Percentiles rank a stretch among this genome's conserved stretches.
These are phyloP conservation scores for Eudemis profundana DNA, from an alignment of 2,888 invertebrate genomes.

Conservation along the genomic window DNA sequence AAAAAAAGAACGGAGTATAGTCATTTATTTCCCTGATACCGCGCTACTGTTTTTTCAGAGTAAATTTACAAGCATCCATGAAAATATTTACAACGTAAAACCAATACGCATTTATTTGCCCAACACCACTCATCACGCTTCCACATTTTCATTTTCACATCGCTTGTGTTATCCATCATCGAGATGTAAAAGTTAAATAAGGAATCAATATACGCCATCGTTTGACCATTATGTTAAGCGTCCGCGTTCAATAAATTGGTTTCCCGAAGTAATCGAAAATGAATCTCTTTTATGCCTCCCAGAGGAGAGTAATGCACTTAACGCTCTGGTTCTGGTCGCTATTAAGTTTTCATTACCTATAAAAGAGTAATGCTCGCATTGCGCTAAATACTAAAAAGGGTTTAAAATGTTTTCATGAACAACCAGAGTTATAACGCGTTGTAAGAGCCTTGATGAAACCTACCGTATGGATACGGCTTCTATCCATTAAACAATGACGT, in stretches of 20 bases:
- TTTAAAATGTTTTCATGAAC: background rate
- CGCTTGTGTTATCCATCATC: background rate
- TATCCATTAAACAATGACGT: too few relatives aligned
- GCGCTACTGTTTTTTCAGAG: background rate
- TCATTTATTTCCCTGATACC: too few relatives aligned
- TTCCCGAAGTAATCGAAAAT: conserved; percentile 33
- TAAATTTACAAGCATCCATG: background rate
- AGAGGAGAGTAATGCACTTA: conserved; percentile 29
- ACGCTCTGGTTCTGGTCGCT: conserved; percentile 28
- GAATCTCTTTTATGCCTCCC: conserved; percentile 26
- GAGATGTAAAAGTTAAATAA: conserved; percentile 3
- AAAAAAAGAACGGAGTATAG: too few relatives aligned
- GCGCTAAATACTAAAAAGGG: conserved; percentile 10
- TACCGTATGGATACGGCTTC: too few relatives aligned
- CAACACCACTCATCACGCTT: background rate
- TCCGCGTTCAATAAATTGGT: conserved; percentile 13
- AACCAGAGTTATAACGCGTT: background rate
- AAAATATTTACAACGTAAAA: background rate
- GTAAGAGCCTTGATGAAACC: too few relatives aligned
- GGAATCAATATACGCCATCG: background rate
- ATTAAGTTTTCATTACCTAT: conserved; percentile 41
- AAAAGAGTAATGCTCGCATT: conserved; percentile 31
- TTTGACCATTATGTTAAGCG: conserved; percentile 4
- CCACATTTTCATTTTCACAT: background rate
- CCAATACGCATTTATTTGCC: conserved; percentile 1